A percentile compares a stretch with the other conserved stretches of the same genome.
These are phyloP conservation scores for Galerucella calmariensis DNA, from an alignment of 2,888 invertebrate genomes.

Conservation along the genomic window DNA sequence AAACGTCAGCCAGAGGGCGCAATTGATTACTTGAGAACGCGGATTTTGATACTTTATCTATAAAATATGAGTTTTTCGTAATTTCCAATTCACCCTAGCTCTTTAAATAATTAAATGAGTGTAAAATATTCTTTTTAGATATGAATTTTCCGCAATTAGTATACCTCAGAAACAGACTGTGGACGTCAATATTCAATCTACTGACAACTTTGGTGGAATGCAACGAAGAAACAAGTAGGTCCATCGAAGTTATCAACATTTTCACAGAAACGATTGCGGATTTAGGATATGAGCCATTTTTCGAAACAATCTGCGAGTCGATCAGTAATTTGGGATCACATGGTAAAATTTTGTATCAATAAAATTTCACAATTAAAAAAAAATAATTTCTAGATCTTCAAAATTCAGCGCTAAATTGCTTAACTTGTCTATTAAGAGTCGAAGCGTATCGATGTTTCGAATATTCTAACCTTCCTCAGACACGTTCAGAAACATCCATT, in stretches of 20 bases:
- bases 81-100: no score
- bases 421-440: slow-evolving; percentile 52
- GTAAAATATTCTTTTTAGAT: slow-evolving; percentile 53
- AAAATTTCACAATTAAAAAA: slow-evolving; percentile 2
- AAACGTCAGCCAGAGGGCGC: no score
- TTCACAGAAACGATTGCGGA: slow-evolving; percentile 50
- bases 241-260: slow-evolving; percentile 48
- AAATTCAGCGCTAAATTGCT: slow-evolving; percentile 52
- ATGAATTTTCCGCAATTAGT: slow-evolving; percentile 60
- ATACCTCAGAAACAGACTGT: slow-evolving; percentile 66
- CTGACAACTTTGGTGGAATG: slow-evolving; percentile 60
- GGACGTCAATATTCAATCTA: slow-evolving; percentile 66
- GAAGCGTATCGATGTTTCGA: slow-evolving; percentile 45
- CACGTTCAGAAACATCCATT: slow-evolving; percentile 38
- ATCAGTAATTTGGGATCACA: slow-evolving; percentile 54
- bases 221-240: slow-evolving; percentile 38
- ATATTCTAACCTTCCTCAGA: slow-evolving; percentile 22
- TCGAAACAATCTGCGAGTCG: slow-evolving; percentile 60
- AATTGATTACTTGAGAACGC: no score
- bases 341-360: slow-evolving; percentile 47
- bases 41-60: no score
- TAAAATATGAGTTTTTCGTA: no score
- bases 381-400: slow-evolving; percentile 55
- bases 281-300: slow-evolving; percentile 54
- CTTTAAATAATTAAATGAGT: not conserved